These are phyloP conservation scores for Salpingus planirostris DNA, from an alignment of 2,888 invertebrate genomes.

Conservation along the genomic window DNA sequence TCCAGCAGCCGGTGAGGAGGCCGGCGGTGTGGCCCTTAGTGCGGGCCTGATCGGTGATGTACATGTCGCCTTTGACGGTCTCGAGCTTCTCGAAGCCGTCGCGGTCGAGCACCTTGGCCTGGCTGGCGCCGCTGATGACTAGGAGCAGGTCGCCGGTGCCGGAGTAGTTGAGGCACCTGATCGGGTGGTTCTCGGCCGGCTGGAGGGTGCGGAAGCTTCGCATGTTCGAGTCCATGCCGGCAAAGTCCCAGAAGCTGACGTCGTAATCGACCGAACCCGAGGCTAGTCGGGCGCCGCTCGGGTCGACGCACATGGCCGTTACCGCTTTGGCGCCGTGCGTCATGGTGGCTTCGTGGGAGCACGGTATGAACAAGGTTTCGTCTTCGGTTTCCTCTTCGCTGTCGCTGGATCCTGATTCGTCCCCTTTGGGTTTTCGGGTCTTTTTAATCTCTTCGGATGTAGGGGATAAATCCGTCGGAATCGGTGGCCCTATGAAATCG, in stretches of 20 bases:
- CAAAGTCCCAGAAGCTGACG: slow-evolving; percentile 97
- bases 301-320: slow-evolving; percentile 84
- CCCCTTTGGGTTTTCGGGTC: slow-evolving; percentile 22
- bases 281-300: slow-evolving; percentile 76
- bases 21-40: slow-evolving; percentile 92
- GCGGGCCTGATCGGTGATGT: slow-evolving; percentile 86
- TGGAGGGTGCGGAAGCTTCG: slow-evolving; percentile 87
- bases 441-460: slow-evolving; percentile 18
- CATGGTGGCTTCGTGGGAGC: slow-evolving; percentile 71
- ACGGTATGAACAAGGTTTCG: slow-evolving; percentile 56
- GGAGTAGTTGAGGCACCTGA: slow-evolving; percentile 83
- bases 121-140: slow-evolving; percentile 85
- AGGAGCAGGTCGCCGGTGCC: slow-evolving; percentile 89
- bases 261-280: slow-evolving; percentile 83
- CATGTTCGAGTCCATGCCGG: slow-evolving; percentile 92
- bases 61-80: slow-evolving; percentile 74
- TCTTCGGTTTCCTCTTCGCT: slow-evolving; percentile 32
- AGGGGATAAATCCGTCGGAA: slow-evolving; percentile 35
- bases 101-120: slow-evolving; percentile 78
- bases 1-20: slow-evolving; percentile 86
- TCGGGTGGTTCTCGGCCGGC: slow-evolving; percentile 93
- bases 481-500: slow-evolving; percentile 54
- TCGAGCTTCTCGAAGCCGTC: slow-evolving; percentile 91
- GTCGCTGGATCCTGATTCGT: slow-evolving; percentile 29
- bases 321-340: slow-evolving; percentile 86